Evolutionary conservation across 2,888 invertebrate genomes (phyloP), one percentile per base, ranked within the genome.

Genomic region (Troglohyphantes excavatus): DNA sequence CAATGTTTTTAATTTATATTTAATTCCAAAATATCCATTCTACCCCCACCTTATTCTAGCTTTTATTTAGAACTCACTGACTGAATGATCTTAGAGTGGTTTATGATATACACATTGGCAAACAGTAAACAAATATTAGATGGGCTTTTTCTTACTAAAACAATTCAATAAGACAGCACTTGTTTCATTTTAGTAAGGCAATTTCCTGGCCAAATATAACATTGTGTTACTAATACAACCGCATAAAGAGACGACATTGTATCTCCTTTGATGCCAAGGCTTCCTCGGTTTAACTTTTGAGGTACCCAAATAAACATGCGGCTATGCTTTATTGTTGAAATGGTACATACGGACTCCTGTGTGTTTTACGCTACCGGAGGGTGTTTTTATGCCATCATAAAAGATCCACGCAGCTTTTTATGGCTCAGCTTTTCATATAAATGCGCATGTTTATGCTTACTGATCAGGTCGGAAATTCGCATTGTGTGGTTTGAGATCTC

Each of bases 401-500:
- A 81, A 81, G 53, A 19, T 11, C 39, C n/a, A 46, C 46, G 19
- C 68, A 68, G 43, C 68, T 67, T 81, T 68, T 81, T 78, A 65
- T 68, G 46, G 29, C 68, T 17, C 19, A 53, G 46, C 68, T 81
- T 67, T 81, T 68, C 81, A 81, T 81, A 81, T 53, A 81, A 81
- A 81, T 81, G 81, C 43, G 43, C 68, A 68, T 81, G 68, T 68
- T 67, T 78, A 78, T 78, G 65, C 78, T 78, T 63, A 23, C 39
- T 26, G 65, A 78, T 65, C 43, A n/a, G 23, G 21, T 43, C 33
- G 23, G 13, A 23, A 75, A 61, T 75, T 61, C 61, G 26, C 17
- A 39, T 65, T 26, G 43, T 33, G 63, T 0, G 78, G 39, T 63
- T 65, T 78, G 65, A 78, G 65, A 65, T 78, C 63, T 78, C 23